These are phyloP conservation scores for Leptosomus discolor DNA, from an alignment of 2,113 vertebrate species.

Conservation along the genomic window DNA sequence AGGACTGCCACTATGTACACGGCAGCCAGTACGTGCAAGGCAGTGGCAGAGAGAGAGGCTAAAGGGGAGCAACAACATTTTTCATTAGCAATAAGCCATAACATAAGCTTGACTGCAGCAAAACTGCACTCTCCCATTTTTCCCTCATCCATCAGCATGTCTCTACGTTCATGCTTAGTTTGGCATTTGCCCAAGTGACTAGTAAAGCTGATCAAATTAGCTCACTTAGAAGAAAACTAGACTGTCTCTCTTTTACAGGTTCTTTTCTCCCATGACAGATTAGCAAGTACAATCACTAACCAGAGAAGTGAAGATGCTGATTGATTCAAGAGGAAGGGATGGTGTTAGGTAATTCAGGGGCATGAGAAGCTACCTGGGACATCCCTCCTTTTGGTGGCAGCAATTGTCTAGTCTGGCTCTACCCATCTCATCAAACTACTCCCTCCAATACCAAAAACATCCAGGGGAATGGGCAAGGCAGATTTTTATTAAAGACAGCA, in stretches of 20 bases:
- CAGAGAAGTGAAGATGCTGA: not conserved
- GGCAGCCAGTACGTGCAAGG: not conserved
- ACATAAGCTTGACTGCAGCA: not conserved
- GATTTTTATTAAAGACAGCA: not conserved
- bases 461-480: not conserved
- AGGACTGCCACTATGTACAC: not conserved
- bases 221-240: not conserved
- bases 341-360: not conserved
- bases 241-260: not conserved
- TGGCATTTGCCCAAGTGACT: not conserved
- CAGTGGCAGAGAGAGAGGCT: not conserved
- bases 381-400: not conserved
- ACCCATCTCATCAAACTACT: not conserved
- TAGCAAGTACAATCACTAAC: not conserved
- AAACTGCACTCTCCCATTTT: not conserved
- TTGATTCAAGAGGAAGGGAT: not conserved
- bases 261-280: not conserved
- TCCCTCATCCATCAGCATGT: not conserved
- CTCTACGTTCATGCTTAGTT: not conserved
- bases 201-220: not conserved
- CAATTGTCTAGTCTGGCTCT: not conserved
- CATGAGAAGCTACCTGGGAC: not conserved
- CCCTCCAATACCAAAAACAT: not conserved
- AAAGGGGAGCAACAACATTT: not conserved
- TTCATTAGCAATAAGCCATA: not conserved